Base-by-base conservation (phyloP, 2,797 vertebrate genomes). In the Thaleichthys pacificus region DNA sequence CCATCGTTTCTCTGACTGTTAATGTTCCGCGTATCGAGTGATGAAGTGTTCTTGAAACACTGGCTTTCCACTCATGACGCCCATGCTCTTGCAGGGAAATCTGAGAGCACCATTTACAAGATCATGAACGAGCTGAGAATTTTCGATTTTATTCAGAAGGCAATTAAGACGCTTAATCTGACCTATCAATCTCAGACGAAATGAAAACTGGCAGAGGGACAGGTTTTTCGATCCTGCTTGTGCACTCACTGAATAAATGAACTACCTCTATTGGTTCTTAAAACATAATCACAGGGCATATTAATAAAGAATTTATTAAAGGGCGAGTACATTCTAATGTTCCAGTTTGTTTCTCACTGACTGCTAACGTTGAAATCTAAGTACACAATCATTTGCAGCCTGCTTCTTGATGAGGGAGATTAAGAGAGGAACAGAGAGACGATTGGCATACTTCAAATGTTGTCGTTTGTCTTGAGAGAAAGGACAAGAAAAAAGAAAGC, bases 311-410 rank as follows among this genome's bases (percentile, higher is more conserved):
- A 68, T 72, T 78, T 83, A 84, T 81, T 70, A 80, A 61, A 30
- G 69, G 69, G 26, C 74, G 82, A 84, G 84, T 77, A 77, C 82
- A 77, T 72, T 80, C 85, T 81, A 86, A n/a, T 82, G 81, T 73
- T 77, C 77, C 79, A 1, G 11, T 35, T 63, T 28, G 35, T 32
- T 30, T 9, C 19, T 8, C 57, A 24, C 24, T 5, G 56, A 21
- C 51, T 56, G 3, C 51, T n/a, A 5, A 5, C 32, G 32, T 35
- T 42, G 38, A 11, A 42, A 42, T 42, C 38, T 42, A 42, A 42
- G 8, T 42, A 42, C 8, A 42, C 38, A 42, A 42, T 42, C 38
- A 42, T 42, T 42, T 42, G 8, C 38, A 42, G 38, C 1, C 8
- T 42, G 1, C 35, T 2, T 2, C 6, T 8, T 38, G 35, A 38